Evolutionary conservation across 2,113 vertebrate genomes (phyloP).

Genomic region (Thunnus thynnus): DNA sequence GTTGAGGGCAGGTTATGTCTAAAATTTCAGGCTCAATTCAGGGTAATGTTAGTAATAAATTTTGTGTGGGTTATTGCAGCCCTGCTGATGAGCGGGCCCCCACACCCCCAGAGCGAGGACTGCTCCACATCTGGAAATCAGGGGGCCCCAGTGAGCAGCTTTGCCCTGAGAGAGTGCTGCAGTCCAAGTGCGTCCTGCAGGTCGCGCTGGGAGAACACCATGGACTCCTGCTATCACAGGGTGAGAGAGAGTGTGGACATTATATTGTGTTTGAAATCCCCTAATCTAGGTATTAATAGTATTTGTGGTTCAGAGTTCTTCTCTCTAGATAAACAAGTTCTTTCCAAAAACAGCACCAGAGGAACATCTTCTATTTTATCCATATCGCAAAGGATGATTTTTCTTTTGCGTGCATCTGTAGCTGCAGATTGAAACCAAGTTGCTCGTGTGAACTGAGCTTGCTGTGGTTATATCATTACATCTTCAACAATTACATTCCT

Average conservation of each 20-base stretch:
- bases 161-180: conserved; percentile 87
- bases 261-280: not conserved
- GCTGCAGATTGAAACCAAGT: not conserved
- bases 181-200: conserved; percentile 90
- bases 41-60: not conserved
- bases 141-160: conserved; percentile 83
- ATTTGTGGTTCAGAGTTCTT: not conserved
- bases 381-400: not conserved
- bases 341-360: too few species aligned
- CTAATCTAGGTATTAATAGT: not conserved
- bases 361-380: too few species aligned
- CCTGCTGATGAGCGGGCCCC: conserved; percentile 76
- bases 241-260: conserved; percentile 73
- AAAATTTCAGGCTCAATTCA: not conserved
- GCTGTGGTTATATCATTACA: too few species aligned
- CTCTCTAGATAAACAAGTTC: not conserved
- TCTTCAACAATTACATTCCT: not conserved
- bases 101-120: conserved; percentile 88
- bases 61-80: conserved; percentile 37
- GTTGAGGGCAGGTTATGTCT: not conserved
- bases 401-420: not conserved
- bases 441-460: not conserved
- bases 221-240: conserved; percentile 91
- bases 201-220: conserved; percentile 91
- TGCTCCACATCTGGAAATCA: conserved; percentile 89